Evolutionary conservation across 1,140 invertebrate species (phyloP), one percentile per base, ranked within the genome.

Genomic region (Trachymyrmex cornetzi): DNA sequence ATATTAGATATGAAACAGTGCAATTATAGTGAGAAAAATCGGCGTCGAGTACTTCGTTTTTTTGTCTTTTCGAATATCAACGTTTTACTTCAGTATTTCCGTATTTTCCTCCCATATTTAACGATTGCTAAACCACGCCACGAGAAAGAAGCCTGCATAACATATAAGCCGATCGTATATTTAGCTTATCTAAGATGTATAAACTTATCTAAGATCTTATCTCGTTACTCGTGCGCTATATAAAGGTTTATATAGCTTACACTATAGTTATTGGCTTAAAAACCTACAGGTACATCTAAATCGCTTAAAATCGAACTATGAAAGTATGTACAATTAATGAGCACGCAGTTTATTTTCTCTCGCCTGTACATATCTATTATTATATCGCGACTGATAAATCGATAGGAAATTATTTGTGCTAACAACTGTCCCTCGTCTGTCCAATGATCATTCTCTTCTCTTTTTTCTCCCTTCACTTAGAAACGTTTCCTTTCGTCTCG

Each of bases 241-340:
- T 59, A 77, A 61, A 61, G 34, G n/a, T 12, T 69, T 69, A 22
- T 48, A 69, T 72, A 57, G 53, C 12, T 53, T 75, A 63, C 11
- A 27, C 11, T 61, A 74, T 19, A 19, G 38, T 74, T 53, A 74
- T 34, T 59, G 14, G 38, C 69, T 84, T 84, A 84, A 84, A 82
- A 75, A 74, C 0, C 55, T 84, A 81, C 11, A 34, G 38, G 30
- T 63, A 84, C 57, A 61, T 74, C 38, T 84, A 84, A 59, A 61
- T 61, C 55, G 57, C 38, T 61, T 24, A 63, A 72, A 61, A 34
- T 34, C 69, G 69, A 84, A 30, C 38, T 75, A 74, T 34, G 38
- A 74, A 74, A 75, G 27, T 84, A 84, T 84, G 19, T 84, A 84
- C 80, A 84, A 66, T 79, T 19, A 82, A 50, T 61, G n/a, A 48